Percentiles rank a stretch among this genome's conserved stretches.
Evolutionary conservation across 2,888 invertebrate species (phyloP).

Genomic region (Azorinus chamasolen): DNA sequence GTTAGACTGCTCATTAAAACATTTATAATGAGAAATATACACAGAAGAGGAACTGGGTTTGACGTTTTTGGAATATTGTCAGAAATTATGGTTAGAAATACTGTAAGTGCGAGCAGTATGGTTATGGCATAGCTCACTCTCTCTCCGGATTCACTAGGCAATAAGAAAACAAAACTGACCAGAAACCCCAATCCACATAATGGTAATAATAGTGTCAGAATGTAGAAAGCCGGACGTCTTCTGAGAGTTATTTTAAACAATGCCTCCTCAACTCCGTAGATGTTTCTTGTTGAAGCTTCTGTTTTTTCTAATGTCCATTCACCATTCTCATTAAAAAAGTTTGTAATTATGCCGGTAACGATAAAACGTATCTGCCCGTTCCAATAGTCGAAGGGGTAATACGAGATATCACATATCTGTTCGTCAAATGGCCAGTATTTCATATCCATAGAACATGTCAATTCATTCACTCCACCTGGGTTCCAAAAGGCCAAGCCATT

Average conservation of each 20-base stretch:
- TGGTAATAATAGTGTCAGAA: conserved; percentile 13
- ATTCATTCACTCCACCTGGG: conserved; percentile 19
- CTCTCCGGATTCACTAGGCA: conserved; percentile 28
- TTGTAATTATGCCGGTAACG: neutral
- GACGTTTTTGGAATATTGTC: conserved; percentile 24
- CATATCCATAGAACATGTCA: conserved; percentile 37
- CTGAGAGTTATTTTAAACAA: conserved; percentile 4
- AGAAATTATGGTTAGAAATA: conserved; percentile 21
- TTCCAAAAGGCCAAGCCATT: conserved; percentile 16
- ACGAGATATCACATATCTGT: conserved; percentile 31
- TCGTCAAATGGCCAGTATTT: conserved; percentile 56
- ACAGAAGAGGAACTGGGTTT: conserved; percentile 9
- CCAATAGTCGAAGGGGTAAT: conserved; percentile 14
- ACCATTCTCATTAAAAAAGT: neutral
- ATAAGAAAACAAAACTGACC: conserved; percentile 11
- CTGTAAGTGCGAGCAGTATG: conserved; percentile 18
- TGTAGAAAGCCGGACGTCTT: conserved; percentile 4
- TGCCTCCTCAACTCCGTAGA: neutral
- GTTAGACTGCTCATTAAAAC: neutral
- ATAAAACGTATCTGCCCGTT: neutral
- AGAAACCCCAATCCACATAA: conserved; percentile 2
- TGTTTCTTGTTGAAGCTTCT: neutral
- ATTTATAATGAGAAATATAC: neutral
- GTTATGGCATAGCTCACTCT: conserved; percentile 25
- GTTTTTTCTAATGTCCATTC: conserved; percentile 14